phyloP scores from a whole-genome alignment of 2,113 vertebrate genomes.

The Panurus biarmicus region DNA sequence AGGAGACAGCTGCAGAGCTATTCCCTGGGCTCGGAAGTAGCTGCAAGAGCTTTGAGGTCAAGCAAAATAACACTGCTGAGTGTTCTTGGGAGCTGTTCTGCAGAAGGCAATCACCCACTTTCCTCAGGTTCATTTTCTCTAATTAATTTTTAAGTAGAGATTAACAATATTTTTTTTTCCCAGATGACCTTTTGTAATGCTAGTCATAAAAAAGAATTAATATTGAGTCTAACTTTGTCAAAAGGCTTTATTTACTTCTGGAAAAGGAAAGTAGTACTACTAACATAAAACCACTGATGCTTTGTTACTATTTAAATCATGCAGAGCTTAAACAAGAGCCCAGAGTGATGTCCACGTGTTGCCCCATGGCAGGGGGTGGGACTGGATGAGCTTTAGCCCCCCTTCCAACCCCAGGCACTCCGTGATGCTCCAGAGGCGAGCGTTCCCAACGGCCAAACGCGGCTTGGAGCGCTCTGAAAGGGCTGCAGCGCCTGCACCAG shows the following conservation, averaged over 20 bases:
- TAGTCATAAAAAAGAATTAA: background rate
- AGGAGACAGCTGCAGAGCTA: background rate
- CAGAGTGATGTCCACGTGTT: fast-evolving
- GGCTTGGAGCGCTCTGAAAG: background rate
- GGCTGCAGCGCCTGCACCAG: background rate
- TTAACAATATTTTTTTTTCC: background rate
- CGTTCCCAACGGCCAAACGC: background rate
- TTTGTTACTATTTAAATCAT: background rate
- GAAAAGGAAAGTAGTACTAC: background rate
- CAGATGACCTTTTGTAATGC: background rate
- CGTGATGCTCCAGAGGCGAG: background rate
- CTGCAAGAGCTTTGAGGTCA: background rate
- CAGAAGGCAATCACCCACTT: background rate
- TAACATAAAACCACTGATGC: background rate
- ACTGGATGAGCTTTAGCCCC: background rate
- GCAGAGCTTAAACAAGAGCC: background rate
- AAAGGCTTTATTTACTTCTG: background rate
- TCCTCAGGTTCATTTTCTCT: background rate
- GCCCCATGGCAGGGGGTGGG: background rate
- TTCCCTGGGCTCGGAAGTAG: background rate
- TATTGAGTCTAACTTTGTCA: background rate
- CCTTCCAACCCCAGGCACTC: background rate
- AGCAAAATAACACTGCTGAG: background rate
- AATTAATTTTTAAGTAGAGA: background rate
- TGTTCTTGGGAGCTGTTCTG: background rate